Conservation (phyloP, 2,797 vertebrate species). For the Acrossocheilus wenchowensis region DNA sequence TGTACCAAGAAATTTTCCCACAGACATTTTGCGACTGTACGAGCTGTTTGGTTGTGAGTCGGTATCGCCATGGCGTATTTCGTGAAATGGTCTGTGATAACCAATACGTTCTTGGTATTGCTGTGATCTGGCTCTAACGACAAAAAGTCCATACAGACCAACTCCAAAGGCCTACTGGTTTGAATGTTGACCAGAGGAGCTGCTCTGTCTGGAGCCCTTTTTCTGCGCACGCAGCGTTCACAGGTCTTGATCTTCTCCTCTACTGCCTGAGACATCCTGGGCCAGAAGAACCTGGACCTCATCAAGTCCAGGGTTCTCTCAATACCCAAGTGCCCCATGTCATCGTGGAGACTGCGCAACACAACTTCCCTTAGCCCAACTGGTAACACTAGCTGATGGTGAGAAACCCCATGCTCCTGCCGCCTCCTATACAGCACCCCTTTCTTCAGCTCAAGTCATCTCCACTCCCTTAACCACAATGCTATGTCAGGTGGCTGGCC, state of each 20-base stretch:
- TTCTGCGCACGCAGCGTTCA: not conserved
- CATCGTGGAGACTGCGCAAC: not conserved
- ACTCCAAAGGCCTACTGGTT: not conserved
- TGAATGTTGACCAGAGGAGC: not conserved
- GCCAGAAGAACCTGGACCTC: not conserved
- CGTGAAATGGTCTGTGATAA: not conserved
- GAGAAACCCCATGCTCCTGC: not conserved
- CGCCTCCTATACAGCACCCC: not conserved
- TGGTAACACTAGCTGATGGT: not conserved
- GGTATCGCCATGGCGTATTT: not conserved
- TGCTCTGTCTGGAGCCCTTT: not conserved
- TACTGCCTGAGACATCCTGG: not conserved
- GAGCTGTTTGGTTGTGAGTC: not conserved
- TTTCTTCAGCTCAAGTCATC: not conserved
- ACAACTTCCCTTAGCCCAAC: not conserved
- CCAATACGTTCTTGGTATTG: not conserved
- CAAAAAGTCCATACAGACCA: not conserved
- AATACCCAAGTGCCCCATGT: not conserved
- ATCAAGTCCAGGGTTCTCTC: not conserved
- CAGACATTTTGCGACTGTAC: not conserved
- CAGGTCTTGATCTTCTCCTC: not conserved
- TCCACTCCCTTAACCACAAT: slow-evolving; percentile 4
- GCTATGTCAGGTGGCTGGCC: not conserved
- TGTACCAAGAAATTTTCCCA: too few species aligned
- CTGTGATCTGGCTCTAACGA: not conserved